Evolutionary conservation across 2,797 vertebrate genomes (phyloP).

Genomic region (Fringilla coelebs): DNA sequence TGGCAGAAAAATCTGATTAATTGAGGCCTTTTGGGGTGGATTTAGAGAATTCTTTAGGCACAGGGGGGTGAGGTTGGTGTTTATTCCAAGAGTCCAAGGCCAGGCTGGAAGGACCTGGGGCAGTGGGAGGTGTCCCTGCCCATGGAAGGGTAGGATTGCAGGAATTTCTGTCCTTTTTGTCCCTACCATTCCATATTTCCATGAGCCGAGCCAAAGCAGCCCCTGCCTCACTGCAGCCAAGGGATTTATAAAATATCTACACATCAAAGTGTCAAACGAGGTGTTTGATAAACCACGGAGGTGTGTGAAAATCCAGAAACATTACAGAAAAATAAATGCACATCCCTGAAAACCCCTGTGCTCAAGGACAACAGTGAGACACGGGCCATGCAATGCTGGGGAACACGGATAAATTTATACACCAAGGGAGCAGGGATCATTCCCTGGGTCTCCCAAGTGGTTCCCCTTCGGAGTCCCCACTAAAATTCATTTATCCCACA

Average conservation of each 20-base stretch:
- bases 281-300: rapidly evolving
- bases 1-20: rapidly evolving
- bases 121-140: not conserved
- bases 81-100: not conserved
- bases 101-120: not conserved
- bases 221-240: not conserved
- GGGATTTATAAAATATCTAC: rapidly evolving
- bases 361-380: rapidly evolving
- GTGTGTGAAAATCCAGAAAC: not conserved
- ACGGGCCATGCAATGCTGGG: rapidly evolving
- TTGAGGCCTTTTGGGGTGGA: not conserved
- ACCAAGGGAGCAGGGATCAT: not conserved
- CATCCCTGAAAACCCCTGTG: no score
- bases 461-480: no score
- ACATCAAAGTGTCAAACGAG: rapidly evolving
- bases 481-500: not conserved
- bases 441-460: rapidly evolving
- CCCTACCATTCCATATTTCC: not conserved
- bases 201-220: not conserved
- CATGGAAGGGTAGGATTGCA: not conserved
- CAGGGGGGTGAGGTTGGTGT: not conserved
- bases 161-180: not conserved
- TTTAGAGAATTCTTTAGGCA: not conserved
- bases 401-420: rapidly evolving
- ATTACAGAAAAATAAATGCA: not conserved